These are phyloP conservation scores for Tetraodon nigroviridis DNA, from an alignment of 2,113 vertebrate genomes.

Conservation along the genomic window DNA sequence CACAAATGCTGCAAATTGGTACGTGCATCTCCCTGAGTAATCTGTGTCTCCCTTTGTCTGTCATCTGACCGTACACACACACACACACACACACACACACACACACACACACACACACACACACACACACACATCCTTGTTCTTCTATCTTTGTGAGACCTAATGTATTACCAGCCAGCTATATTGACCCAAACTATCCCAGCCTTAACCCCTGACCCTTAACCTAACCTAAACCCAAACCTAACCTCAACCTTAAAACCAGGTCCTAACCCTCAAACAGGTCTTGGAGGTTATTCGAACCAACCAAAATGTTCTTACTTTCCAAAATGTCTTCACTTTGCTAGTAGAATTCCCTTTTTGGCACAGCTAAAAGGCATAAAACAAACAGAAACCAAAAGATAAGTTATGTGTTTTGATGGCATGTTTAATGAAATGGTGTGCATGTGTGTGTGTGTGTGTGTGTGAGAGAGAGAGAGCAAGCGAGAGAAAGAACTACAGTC, in stretches of 20 bases:
- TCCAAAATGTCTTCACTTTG: too few relatives aligned
- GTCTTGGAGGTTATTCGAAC: too few relatives aligned
- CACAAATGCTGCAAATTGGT: slow-evolving; percentile 29
- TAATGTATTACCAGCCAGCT: too few relatives aligned
- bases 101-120: too few relatives aligned
- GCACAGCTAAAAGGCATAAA: slow-evolving; percentile 18
- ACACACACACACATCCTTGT: too few relatives aligned
- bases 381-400: slow-evolving; percentile 34
- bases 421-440: slow-evolving; percentile 16
- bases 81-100: slow-evolving; percentile 12
- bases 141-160: too few relatives aligned
- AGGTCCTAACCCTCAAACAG: too few relatives aligned
- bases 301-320: too few relatives aligned
- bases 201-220: neutral
- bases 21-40: slow-evolving; percentile 42
- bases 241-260: too few relatives aligned
- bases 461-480: slow-evolving; percentile 7
- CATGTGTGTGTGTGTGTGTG: slow-evolving; percentile 6
- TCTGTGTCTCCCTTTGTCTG: slow-evolving; percentile 27
- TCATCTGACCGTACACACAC: slow-evolving; percentile 2
- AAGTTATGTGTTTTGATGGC: neutral
- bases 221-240: slow-evolving; percentile 4
- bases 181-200: too few relatives aligned
- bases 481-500: slow-evolving; percentile 38
- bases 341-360: neutral